Evolutionary conservation across 2,113 vertebrate species (phyloP), one percentile per base, ranked within the genome.

Genomic region (Hyperoodon ampullatus): DNA sequence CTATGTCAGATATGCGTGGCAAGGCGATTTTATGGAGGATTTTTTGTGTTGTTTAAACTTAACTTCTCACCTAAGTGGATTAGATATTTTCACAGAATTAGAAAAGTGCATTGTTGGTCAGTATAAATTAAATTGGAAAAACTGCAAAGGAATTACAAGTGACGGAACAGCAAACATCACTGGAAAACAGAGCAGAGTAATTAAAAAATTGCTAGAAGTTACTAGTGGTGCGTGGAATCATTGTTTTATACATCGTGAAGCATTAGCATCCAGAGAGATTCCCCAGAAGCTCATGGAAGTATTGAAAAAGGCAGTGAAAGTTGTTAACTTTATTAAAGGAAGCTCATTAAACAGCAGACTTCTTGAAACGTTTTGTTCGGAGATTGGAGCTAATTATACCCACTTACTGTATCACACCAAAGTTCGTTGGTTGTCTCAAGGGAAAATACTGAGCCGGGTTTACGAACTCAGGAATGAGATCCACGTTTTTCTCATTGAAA

Each of bases 61-160:
- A 93, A 75, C 65, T 14, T 95, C 75, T 33, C 42, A 88, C 61
- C 11, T 84, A 35, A 95, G 42, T 70, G 39, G 35, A 12, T 58
- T 90, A 50, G 74, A 80, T 87, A 72, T 83, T 80, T 95, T 96
- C 92, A 90, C 7, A 58, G 74, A 87, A 65, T 70, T 97, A 61
- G 88, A 90, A 90, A 93, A 87, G 13, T 24, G 8, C 21, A 35
- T 94, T 42, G 5, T 77, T 94, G 61, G 63, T n/a, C 91, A 87
- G 19, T 77, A 93, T 72, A 96, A 92, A n/a, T 70, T 91, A 92
- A 95, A 44, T 23, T 82, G 78, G 95, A 94, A 74, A 92, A 94
- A 82, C 47, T 94, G 21, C 72, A 87, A 95, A 95, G 95, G 87
- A 90, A 78, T 95, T 95, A 82, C n/a, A 90, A 83, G 88, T 86